Evolutionary conservation across 2,113 vertebrate genomes (phyloP).

Genomic region (Ciconia boyciana): DNA sequence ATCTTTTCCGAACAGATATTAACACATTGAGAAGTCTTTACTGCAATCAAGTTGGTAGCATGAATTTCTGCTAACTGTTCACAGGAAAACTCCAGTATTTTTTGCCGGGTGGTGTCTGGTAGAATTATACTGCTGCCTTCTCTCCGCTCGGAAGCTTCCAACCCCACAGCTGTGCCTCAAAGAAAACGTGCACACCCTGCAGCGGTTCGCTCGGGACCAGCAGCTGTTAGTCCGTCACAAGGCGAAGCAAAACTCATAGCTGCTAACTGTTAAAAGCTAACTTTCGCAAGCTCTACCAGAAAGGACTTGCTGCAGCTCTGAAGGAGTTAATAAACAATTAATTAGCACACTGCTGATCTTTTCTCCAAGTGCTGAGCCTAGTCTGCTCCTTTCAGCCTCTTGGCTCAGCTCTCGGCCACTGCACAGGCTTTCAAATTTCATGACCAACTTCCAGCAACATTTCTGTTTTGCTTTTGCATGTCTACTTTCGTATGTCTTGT

Average conservation of each 20-base stretch:
- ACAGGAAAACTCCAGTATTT: neutral
- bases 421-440: neutral
- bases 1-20: neutral
- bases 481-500: neutral
- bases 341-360: neutral
- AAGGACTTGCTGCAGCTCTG: neutral
- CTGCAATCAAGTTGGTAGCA: neutral
- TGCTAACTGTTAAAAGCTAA: neutral
- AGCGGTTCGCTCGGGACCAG: fast-evolving
- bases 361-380: neutral
- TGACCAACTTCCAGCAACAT: neutral
- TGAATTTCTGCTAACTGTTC: neutral
- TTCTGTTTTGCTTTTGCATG: neutral
- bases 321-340: neutral
- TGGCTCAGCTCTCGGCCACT: neutral
- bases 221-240: neutral
- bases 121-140: neutral
- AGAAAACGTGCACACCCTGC: fast-evolving
- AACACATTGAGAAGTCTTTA: neutral
- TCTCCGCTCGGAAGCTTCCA: neutral
- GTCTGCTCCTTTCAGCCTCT: neutral
- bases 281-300: neutral
- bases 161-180: neutral
- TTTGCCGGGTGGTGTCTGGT: neutral
- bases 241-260: neutral